Evolutionary conservation across 2,113 vertebrate genomes (phyloP).

Genomic region (Lipophrys pholis): DNA sequence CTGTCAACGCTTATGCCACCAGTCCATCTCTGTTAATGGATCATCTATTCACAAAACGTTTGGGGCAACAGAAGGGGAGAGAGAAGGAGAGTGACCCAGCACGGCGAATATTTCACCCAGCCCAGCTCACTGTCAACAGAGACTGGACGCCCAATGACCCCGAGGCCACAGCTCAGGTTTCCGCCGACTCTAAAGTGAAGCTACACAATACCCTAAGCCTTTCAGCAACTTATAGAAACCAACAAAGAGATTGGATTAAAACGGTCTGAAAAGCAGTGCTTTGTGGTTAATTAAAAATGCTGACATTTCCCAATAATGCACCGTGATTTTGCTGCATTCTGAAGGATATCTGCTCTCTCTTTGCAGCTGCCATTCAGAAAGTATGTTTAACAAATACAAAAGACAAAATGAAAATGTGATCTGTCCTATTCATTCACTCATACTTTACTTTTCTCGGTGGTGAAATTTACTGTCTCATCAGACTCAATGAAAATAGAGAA

Average conservation of each 20-base stretch:
- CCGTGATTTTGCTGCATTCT: not conserved
- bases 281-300: not conserved
- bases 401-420: no score
- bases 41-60: constrained; percentile 57
- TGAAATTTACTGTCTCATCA: no score
- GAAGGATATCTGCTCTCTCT: not conserved
- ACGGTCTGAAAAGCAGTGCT: not conserved
- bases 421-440: no score
- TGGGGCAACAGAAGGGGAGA: constrained; percentile 33
- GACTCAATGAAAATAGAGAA: no score
- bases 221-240: constrained; percentile 11
- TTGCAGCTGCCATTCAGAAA: not conserved
- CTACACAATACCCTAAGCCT: constrained; percentile 31
- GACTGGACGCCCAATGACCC: constrained; percentile 57
- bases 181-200: constrained; percentile 48
- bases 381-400: not conserved
- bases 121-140: constrained; percentile 58
- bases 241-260: constrained; percentile 21
- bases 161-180: constrained; percentile 61
- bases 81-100: constrained; percentile 45
- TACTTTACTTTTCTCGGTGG: no score
- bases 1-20: constrained; percentile 43
- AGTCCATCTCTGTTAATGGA: constrained; percentile 60
- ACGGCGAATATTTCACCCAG: constrained; percentile 47
- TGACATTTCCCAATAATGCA: not conserved